Evolutionary conservation across 2,888 invertebrate species (phyloP), one percentile per base, ranked within the genome.

Genomic region (Drosophila demipolita): DNA sequence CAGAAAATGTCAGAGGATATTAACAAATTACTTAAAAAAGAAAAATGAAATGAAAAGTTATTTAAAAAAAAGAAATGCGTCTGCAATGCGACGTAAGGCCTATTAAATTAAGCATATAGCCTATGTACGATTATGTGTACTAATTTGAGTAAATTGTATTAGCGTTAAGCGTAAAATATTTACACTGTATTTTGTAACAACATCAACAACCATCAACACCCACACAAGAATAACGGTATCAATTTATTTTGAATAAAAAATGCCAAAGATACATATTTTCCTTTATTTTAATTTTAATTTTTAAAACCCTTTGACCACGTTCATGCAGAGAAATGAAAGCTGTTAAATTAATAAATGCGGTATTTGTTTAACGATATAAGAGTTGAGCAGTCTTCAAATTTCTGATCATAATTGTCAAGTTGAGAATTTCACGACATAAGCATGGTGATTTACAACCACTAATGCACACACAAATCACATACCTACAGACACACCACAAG

Each of bases 171-270:
- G 38, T 66, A 71, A 73, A 75, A 79, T 77, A 65, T 84, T 82
- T 75, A 75, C 75, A 82, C 61, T 80, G 76, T 72, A 86, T 70
- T 88, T 80, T 87, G 70, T 85, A 80, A 68, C 69, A 64, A 78
- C 40, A 75, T 55, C 48, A 65, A 62, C 52, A 66, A 66, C 65
- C 52, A 82, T 58, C n/a, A 60, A 71, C 53, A 66, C 33, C 65
- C 61, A 77, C 32, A 63, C 50, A 69, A 67, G 68, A 77, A 66
- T 66, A 85, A 84, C 75, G 85, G 82, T 87, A 85, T 87, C 80
- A 62, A 80, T 85, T 85, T 88, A 90, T 89, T 86, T 90, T 87
- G 79, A 90, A 90, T 89, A 88, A 89, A 89, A 90, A 89, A 90
- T 89, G 88, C 89, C 89, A 89, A 89, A 89, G 89, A 89, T 86